Evolutionary conservation across 2,113 vertebrate genomes (phyloP), one percentile per base, ranked within the genome.

Genomic region (Salvelinus alpinus): DNA sequence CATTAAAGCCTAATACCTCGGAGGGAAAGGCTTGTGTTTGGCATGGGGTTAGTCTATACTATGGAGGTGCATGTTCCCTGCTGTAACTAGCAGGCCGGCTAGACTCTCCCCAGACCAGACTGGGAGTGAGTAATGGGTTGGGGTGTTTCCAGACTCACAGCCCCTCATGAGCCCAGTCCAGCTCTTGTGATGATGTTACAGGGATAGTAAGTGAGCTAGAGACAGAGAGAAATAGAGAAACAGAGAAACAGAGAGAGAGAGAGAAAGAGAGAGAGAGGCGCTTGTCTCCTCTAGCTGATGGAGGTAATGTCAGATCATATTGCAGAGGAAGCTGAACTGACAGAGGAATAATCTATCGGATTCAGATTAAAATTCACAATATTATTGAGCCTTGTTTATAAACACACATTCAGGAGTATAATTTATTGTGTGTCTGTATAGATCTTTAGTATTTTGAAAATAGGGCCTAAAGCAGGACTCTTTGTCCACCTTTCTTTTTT

Each of bases 361-460:
- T 91, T 91, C 87, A 84, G 86, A 86, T 91, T 89, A 89, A 86
- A 88, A 85, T 85, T 91, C 91, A 88, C 89, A 90, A 91, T 88
- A 91, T 91, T 88, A 92, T 91, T 92, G 88, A 91, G 88, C 79
- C 87, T 90, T 92, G 87, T 91, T 90, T 86, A 89, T 91, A 89
- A 91, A 92, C 88, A 92, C 87, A 85, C 87, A 82, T 82, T 78
- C 80, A 48, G 87, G 83, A 81, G 80, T 72, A 85, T 84, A 78
- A 72, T 80, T 77, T 51, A 38, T 83, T 4, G 20, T 20, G 20
- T 20, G 5, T 48, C 44, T 62, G n/a, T 22, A n/a, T 31, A 73
- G 24, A 60, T n/a, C 64, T 27, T 18, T 44, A 57, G 64, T 11
- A 75, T 75, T 82, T 77, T 57, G 69, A 82, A 60, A 70, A 71